phyloP scores from a whole-genome alignment of 2,888 invertebrate species.

The Erebia epiphron region DNA sequence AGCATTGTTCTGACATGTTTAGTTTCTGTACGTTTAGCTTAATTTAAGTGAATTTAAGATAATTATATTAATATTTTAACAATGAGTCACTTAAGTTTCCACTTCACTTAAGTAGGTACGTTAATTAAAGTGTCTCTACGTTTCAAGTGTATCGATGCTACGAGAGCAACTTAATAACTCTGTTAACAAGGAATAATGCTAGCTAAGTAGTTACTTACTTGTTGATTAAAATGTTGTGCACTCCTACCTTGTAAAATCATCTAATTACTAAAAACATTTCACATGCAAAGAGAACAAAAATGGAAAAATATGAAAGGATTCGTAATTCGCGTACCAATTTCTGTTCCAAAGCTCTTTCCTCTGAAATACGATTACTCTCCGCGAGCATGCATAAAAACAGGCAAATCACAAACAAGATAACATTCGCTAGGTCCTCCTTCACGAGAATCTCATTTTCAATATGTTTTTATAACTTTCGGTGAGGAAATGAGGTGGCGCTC shows the following conservation, averaged over 20 bases:
- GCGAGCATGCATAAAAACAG: constrained; percentile 73
- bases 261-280: background rate
- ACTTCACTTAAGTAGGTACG: background rate
- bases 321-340: constrained; percentile 31
- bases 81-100: background rate
- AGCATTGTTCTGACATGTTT: too few species aligned
- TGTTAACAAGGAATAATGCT: background rate
- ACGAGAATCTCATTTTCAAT: constrained; percentile 82
- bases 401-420: constrained; percentile 81
- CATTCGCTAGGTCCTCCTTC: constrained; percentile 73
- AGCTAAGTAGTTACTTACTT: background rate
- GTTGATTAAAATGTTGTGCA: constrained; percentile 7
- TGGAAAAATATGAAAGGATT: constrained; percentile 17
- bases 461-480: constrained; percentile 83
- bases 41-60: too few species aligned
- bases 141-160: constrained; percentile 6
- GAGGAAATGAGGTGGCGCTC: constrained; percentile 81
- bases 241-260: background rate
- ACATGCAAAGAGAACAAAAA: constrained; percentile 1
- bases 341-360: constrained; percentile 44
- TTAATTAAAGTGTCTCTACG: constrained; percentile 1
- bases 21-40: too few species aligned
- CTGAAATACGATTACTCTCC: constrained; percentile 70
- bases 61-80: too few species aligned
- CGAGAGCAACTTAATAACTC: background rate